Evolutionary conservation across 2,113 vertebrate species (phyloP).

Genomic region (Calidris pygmaea): DNA sequence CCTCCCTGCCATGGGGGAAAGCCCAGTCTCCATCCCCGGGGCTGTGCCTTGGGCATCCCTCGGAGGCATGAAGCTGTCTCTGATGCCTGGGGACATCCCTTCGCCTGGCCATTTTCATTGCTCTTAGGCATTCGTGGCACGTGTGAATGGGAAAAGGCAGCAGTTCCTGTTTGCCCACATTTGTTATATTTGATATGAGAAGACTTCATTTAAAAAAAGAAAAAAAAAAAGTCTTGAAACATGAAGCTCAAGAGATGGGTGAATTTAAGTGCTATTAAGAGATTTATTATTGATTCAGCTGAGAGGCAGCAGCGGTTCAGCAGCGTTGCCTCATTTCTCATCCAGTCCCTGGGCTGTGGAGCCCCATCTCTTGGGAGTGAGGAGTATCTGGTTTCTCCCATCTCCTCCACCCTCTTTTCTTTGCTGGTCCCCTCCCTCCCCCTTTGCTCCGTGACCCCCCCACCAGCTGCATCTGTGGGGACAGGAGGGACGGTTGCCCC

Average conservation of each 20-base stretch:
- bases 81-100: not conserved
- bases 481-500: not conserved
- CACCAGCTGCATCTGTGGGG: fast-evolving
- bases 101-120: fast-evolving
- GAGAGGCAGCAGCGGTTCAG: not conserved
- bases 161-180: not conserved
- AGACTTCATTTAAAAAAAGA: not conserved
- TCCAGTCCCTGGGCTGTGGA: not conserved
- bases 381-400: not conserved
- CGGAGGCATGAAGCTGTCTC: fast-evolving
- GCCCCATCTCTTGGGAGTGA: fast-evolving
- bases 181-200: not conserved
- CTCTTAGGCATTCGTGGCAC: not conserved
- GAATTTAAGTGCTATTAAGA: not conserved
- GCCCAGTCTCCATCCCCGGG: not conserved
- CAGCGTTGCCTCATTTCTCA: not conserved
- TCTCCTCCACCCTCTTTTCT: not conserved
- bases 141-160: not conserved
- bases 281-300: not conserved
- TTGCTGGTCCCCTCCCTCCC: not conserved
- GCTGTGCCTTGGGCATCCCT: not conserved
- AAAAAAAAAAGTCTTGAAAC: not conserved
- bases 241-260: not conserved
- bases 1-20: not conserved
- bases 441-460: not conserved